Evolutionary conservation across 2,797 vertebrate genomes (phyloP).

Genomic region (Muscicapa striata): DNA sequence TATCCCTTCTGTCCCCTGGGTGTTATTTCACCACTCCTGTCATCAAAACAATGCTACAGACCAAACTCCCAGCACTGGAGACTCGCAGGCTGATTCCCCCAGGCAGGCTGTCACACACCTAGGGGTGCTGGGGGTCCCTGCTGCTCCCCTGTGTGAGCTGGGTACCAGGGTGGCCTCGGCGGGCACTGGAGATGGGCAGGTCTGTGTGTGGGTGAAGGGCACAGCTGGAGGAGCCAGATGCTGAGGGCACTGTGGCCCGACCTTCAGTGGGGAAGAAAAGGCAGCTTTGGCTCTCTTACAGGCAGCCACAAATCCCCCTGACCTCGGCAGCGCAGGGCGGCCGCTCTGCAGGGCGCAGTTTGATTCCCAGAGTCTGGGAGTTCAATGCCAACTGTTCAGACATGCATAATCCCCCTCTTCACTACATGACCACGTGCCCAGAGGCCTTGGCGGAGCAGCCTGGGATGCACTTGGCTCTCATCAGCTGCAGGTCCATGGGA

Average conservation of each 20-base stretch:
- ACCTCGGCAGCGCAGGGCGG: not conserved
- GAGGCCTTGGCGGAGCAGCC: not conserved
- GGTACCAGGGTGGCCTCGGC: rapidly evolving
- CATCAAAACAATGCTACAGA: conserved; percentile 11
- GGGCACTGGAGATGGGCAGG: not conserved
- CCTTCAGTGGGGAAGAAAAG: not conserved
- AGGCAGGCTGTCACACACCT: not conserved
- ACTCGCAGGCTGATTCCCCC: not conserved
- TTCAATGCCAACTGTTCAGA: not conserved
- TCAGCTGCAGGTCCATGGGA: rapidly evolving
- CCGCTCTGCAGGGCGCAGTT: not conserved
- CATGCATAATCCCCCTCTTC: not conserved
- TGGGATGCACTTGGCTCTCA: rapidly evolving
- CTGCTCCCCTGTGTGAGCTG: not conserved
- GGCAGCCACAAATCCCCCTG: conserved; percentile 18
- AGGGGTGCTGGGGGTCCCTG: not conserved
- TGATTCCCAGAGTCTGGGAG: not conserved
- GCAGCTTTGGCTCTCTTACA: not conserved
- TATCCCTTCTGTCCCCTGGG: conserved; percentile 18
- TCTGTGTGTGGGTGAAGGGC: not conserved
- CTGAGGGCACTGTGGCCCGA: not conserved
- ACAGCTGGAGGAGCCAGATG: not conserved
- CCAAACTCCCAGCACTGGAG: not conserved
- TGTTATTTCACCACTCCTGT: conserved; percentile 28
- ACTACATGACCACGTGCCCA: not conserved